These are phyloP conservation scores for Ceriagrion tenellum DNA, from an alignment of 2,888 invertebrate species.

Conservation along the genomic window DNA sequence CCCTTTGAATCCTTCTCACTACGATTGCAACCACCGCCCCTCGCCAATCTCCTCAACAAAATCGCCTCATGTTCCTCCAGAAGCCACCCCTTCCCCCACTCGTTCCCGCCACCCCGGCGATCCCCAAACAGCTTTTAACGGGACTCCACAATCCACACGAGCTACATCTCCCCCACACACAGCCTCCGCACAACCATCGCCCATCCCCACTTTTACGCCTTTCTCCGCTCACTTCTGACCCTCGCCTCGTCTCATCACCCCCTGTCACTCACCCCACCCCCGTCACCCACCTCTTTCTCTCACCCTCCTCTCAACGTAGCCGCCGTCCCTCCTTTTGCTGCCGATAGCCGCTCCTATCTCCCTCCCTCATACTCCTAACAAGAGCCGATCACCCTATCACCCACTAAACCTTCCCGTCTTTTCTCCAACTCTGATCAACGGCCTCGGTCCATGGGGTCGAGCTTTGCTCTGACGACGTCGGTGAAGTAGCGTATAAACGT, in stretches of 20 bases:
- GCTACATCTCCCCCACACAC: not conserved
- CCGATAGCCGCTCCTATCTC: too few species aligned
- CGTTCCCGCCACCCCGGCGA: not conserved
- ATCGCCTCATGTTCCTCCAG: not conserved
- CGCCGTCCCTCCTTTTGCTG: not conserved
- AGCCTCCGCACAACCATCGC: not conserved
- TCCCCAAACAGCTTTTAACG: conserved; percentile 19
- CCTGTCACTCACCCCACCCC: too few species aligned
- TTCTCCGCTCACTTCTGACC: not conserved
- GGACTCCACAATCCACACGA: conserved; percentile 6
- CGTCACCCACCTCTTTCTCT: too few species aligned
- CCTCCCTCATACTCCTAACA: too few species aligned
- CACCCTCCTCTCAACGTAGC: too few species aligned
- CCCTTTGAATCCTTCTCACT: not conserved
- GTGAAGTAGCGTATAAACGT: too few species aligned
- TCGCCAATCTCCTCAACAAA: not conserved
- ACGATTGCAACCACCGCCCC: not conserved
- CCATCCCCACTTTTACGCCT: not conserved
- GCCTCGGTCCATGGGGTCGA: not conserved
- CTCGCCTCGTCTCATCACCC: not conserved
- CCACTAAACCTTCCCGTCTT: too few species aligned
- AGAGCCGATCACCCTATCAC: not conserved
- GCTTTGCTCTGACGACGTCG: not conserved
- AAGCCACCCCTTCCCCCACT: too few species aligned
- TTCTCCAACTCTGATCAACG: not conserved